Evolutionary conservation across 2,113 vertebrate genomes (phyloP).

Genomic region (Anguilla rostrata): DNA sequence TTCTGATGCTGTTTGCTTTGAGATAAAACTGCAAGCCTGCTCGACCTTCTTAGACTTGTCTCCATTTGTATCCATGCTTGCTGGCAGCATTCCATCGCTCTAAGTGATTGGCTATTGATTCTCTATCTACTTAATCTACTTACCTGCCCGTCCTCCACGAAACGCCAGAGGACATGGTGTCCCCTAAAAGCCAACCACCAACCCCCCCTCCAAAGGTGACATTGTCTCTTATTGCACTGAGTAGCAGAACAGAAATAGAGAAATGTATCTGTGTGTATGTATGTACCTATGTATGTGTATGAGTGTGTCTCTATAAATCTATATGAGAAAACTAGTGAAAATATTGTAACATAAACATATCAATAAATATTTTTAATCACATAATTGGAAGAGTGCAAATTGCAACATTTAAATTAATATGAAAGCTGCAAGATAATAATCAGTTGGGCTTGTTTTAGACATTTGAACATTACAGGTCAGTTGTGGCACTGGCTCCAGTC

Average conservation of each 20-base stretch:
- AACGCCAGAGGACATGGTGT: constrained; percentile 44
- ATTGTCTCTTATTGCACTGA: neutral
- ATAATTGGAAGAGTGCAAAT: neutral
- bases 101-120: constrained; percentile 76
- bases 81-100: constrained; percentile 47
- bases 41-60: constrained; percentile 22
- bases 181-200: constrained; percentile 11
- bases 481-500: neutral
- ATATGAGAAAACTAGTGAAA: neutral
- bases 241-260: neutral
- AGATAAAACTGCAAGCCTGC: neutral
- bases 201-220: constrained; percentile 57
- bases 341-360: neutral
- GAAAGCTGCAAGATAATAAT: constrained; percentile 2
- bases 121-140: constrained; percentile 65
- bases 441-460: neutral
- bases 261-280: neutral
- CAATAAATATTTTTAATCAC: neutral
- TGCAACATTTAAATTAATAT: neutral
- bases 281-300: too few relatives aligned
- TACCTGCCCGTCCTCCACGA: constrained; percentile 50
- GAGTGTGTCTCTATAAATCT: neutral
- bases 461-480: neutral
- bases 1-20: neutral
- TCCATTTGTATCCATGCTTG: constrained; percentile 27